Percentiles rank a stretch among this genome's conserved stretches.
These are phyloP conservation scores for Tryphoninae sp. DNA, from an alignment of 2,888 invertebrate genomes.

Conservation along the genomic window DNA sequence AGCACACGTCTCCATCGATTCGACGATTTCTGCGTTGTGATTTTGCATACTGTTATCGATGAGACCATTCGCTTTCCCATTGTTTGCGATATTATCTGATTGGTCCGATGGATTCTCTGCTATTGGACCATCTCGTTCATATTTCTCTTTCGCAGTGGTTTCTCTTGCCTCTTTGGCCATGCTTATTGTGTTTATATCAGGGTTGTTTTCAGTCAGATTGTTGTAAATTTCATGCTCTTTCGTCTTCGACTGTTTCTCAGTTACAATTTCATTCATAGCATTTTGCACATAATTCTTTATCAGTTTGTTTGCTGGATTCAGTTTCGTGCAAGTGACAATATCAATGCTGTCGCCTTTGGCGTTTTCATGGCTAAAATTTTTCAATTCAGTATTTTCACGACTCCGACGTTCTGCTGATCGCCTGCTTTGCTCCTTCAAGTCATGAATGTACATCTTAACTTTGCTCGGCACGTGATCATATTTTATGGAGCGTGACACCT, in stretches of 20 bases:
- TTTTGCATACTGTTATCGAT: conserved; percentile 60
- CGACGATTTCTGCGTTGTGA: conserved; percentile 54
- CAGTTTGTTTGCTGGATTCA: conserved; percentile 62
- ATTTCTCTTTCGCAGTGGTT: neutral
- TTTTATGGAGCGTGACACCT: conserved; percentile 61
- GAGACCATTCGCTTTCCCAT: conserved; percentile 69
- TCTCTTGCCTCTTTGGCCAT: conserved; percentile 18
- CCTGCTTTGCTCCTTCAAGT: conserved; percentile 67
- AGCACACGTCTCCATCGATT: conserved; percentile 54
- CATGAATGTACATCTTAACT: conserved; percentile 76
- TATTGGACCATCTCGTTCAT: neutral
- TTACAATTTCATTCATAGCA: conserved; percentile 71
- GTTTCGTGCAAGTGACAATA: conserved; percentile 41
- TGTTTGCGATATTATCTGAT: conserved; percentile 20
- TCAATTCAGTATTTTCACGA: conserved; percentile 24
- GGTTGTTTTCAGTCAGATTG: conserved; percentile 32
- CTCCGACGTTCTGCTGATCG: conserved; percentile 60
- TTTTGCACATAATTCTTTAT: conserved; percentile 74
- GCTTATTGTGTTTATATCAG: conserved; percentile 12
- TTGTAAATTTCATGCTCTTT: conserved; percentile 19
- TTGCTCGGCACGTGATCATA: conserved; percentile 76
- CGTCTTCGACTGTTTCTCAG: conserved; percentile 52
- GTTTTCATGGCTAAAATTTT: neutral
- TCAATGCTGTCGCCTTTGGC: neutral
- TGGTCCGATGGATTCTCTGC: neutral